phyloP scores from a whole-genome alignment of 2,888 invertebrate species.

The Hesperia comma region DNA sequence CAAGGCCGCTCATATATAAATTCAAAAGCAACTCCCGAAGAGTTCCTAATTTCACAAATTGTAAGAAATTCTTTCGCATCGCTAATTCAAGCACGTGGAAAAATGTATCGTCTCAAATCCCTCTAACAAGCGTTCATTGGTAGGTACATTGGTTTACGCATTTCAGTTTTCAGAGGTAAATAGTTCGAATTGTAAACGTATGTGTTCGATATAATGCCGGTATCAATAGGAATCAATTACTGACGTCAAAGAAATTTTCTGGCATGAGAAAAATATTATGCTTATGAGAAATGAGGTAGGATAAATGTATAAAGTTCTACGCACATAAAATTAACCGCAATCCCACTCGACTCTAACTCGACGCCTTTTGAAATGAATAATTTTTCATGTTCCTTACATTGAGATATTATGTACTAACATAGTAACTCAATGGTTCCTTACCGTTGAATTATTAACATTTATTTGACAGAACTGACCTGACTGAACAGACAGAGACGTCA shows the following conservation, averaged over 20 bases:
- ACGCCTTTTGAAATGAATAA: too few species aligned
- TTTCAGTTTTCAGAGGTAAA: not conserved
- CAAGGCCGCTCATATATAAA: too few species aligned
- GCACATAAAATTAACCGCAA: too few species aligned
- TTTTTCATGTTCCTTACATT: too few species aligned
- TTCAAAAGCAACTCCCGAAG: not conserved
- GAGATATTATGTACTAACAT: too few species aligned
- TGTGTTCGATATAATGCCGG: not conserved
- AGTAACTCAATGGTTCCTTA: too few species aligned
- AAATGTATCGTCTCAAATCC: not conserved
- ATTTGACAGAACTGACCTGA: too few species aligned
- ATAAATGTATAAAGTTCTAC: not conserved
- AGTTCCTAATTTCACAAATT: not conserved
- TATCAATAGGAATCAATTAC: conserved; percentile 7
- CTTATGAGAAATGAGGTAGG: conserved; percentile 7
- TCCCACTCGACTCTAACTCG: too few species aligned
- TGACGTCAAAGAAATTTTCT: conserved; percentile 4
- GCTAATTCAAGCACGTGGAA: conserved; percentile 1
- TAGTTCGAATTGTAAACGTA: conserved; percentile 13
- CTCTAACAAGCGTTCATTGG: not conserved
- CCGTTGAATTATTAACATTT: too few species aligned
- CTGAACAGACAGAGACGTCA: too few species aligned
- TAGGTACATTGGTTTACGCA: not conserved
- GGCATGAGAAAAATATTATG: not conserved
- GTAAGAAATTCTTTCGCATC: conserved; percentile 1